These are phyloP conservation scores for Candidula unifasciata DNA, from an alignment of 2,888 invertebrate genomes.

Conservation along the genomic window DNA sequence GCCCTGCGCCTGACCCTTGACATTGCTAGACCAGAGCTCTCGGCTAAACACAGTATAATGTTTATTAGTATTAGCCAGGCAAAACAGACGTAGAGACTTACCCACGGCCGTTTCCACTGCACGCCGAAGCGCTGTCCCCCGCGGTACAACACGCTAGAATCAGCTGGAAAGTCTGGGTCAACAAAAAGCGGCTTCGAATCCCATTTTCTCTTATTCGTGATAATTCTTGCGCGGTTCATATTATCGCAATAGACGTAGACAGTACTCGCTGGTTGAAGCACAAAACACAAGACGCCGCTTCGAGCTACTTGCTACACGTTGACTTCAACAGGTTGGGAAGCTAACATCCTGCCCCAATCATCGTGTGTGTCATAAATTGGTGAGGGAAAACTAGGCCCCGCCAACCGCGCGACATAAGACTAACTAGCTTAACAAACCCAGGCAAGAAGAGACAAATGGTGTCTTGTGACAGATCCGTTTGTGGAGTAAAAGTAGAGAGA, in stretches of 20 bases:
- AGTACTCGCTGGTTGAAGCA: neutral
- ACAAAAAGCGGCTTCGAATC: constrained; percentile 11
- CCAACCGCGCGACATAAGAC: no score
- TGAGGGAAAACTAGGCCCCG: neutral
- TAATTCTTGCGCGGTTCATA: neutral
- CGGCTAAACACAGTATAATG: no score
- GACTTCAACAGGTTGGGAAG: no score
- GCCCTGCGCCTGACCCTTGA: no score
- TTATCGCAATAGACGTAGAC: neutral
- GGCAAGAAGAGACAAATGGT: no score
- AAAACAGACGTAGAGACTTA: neutral
- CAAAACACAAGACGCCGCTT: neutral
- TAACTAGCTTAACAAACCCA: no score
- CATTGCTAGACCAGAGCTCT: no score
- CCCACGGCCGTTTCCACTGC: constrained; percentile 14
- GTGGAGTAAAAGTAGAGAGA: no score
- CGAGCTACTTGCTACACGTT: no score
- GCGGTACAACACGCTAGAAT: constrained; percentile 16
- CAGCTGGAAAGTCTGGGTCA: constrained; percentile 34
- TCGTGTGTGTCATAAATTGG: neutral
- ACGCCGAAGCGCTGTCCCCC: constrained; percentile 7
- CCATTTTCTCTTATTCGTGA: neutral
- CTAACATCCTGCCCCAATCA: no score
- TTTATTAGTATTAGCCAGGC: no score
- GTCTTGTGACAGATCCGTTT: no score